A percentile compares a stretch with the other conserved stretches of the same genome.
These are phyloP conservation scores for Drosophila obscura DNA, from an alignment of 1,140 invertebrate genomes.

Conservation along the genomic window DNA sequence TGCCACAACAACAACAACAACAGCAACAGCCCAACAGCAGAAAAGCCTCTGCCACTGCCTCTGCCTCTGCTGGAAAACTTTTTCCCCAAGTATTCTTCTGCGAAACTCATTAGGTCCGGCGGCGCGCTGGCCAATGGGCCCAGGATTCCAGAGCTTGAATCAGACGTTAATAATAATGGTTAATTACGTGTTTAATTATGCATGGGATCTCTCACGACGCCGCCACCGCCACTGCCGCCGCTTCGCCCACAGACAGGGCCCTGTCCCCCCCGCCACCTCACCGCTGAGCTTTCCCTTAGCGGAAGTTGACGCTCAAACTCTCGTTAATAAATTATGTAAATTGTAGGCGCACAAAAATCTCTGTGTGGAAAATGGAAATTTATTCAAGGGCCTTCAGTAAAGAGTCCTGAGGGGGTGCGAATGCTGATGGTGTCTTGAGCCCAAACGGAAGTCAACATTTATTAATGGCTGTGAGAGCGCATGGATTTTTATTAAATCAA, in stretches of 20 bases:
- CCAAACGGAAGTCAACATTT: constrained; percentile 62
- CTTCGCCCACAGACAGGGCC: constrained; percentile 22
- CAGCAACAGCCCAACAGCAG: neutral
- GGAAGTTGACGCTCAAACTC: constrained; percentile 80
- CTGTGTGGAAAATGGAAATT: constrained; percentile 60
- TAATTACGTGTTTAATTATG: constrained; percentile 82
- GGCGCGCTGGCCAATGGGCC: constrained; percentile 33
- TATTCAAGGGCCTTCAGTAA: constrained; percentile 46
- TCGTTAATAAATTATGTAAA: constrained; percentile 82
- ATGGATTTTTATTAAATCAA: constrained; percentile 64
- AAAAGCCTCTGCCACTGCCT: too few relatives aligned
- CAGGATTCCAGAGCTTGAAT: constrained; percentile 60
- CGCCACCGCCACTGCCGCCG: neutral
- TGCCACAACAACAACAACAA: constrained; percentile 29
- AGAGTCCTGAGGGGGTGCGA: constrained; percentile 10
- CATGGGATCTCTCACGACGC: constrained; percentile 63
- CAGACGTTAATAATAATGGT: constrained; percentile 82
- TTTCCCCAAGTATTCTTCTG: constrained; percentile 52
- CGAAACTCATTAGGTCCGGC: constrained; percentile 72
- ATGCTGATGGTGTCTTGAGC: constrained; percentile 62
- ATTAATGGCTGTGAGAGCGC: constrained; percentile 50
- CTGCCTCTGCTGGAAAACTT: constrained; percentile 23
- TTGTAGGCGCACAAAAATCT: constrained; percentile 74
- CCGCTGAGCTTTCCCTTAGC: constrained; percentile 32
- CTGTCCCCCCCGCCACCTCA: constrained; percentile 4